These are phyloP conservation scores for Aleiodes alternator DNA, from an alignment of 2,888 invertebrate genomes.

Conservation along the genomic window DNA sequence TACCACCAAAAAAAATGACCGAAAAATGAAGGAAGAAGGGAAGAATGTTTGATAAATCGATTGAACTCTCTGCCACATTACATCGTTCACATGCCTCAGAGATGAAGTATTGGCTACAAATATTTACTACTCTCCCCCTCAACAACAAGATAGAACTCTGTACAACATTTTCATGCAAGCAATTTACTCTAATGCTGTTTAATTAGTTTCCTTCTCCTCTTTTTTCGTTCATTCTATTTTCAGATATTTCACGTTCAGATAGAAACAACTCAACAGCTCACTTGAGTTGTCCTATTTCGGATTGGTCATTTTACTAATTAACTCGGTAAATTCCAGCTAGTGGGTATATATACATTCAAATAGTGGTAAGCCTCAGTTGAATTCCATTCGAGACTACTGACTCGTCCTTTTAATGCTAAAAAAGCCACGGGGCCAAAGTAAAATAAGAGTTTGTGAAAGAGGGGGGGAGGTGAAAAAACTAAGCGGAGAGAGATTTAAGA, in stretches of 20 bases:
- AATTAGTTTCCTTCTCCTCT: not conserved
- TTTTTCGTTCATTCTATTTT: not conserved
- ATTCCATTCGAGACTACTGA: not conserved
- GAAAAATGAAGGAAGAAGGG: too few relatives aligned
- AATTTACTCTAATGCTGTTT: not conserved
- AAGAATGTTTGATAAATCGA: slow-evolving; percentile 1
- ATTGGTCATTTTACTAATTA: slow-evolving; percentile 5
- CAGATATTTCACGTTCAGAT: not conserved
- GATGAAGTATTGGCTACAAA: slow-evolving; percentile 2
- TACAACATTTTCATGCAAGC: not conserved
- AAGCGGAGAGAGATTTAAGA: not conserved
- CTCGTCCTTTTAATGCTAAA: too few relatives aligned
- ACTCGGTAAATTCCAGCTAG: not conserved
- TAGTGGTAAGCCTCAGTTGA: not conserved
- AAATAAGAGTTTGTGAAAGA: too few relatives aligned
- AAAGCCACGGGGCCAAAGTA: too few relatives aligned
- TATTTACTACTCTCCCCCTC: not conserved
- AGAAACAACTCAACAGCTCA: not conserved
- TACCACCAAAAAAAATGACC: too few relatives aligned
- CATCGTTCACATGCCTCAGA: slow-evolving; percentile 14
- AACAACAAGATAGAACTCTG: not conserved
- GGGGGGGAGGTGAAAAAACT: too few relatives aligned
- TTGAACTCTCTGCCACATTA: slow-evolving; percentile 18
- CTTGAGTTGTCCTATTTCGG: not conserved
- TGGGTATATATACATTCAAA: not conserved